Evolutionary conservation across 2,888 invertebrate genomes (phyloP), one percentile per base, ranked within the genome.

Genomic region (Chalcosyrphus nemorum): DNA sequence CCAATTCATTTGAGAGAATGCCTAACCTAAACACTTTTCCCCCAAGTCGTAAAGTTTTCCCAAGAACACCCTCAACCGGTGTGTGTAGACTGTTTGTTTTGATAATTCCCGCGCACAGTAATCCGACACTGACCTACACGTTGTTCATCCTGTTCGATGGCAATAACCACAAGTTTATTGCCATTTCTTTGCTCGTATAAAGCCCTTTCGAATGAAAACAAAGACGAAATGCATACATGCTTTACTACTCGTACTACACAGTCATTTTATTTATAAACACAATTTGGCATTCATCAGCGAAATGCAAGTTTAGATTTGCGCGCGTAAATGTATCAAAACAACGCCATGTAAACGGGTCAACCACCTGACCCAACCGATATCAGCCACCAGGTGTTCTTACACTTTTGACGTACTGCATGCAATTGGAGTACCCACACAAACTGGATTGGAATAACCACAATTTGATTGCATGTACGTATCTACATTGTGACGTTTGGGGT

Each of bases 41-140:
- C 41, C 38, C 7, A 9, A n/a, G n/a, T 50, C 11, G 19, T 24
- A 61, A 24, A 24, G 17, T 45, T n/a, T 77, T 77, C 61, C 54
- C 68, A 70, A 54, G 70, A 68, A 77, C 68, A 54, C 76, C 76
- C 68, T 41, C 76, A 70, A 43, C 24, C 43, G 50, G 41, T 13
- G 38, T 56, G 17, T 29, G 15, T 7, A n/a, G 2, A 43, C 9
- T 15, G 29, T 70, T 77, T 61, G 43, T 29, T 76, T 70, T 54
- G 27, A 45, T n/a, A 66, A 45, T 68, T 68, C 61, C 68, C 68
- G 68, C 68, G 61, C 61, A 35, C 32, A 11, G 76, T 61, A 56
- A 77, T 59, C 17, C 45, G 76, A 77, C 76, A 70, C 70, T 77
- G 70, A 77, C 76, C 76, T 70, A 77, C 76, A 54, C 68, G 45